Base-by-base conservation (phyloP, 2,113 vertebrate species). In the Festucalex cinctus region DNA sequence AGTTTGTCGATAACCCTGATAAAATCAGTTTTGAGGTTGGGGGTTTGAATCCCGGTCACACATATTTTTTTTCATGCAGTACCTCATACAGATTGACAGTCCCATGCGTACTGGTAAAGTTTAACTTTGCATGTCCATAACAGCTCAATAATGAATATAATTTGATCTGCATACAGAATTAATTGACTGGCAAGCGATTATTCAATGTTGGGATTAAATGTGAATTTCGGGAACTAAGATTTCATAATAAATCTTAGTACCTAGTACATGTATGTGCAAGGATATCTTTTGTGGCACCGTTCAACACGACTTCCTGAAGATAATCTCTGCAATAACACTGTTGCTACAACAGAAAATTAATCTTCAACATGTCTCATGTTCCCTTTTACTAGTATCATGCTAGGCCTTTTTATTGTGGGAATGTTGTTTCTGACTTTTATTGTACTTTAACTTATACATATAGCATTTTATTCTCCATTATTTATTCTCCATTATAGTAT, bases 171-270 rank as follows among this genome's bases (percentile, higher is more conserved):
- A 78, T 75, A 86, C 74, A 70, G 80, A 85, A 77, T 72, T 71
- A 66, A 69, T 82, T 83, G 66, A 67, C 54, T 63, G 79, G 82
- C 83, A 85, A 81, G 79, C 78, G 73, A 77, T 82, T 74, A 85
- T 86, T 85, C 80, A 75, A 63, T 63, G 76, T 67, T 68, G 79
- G 13, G 80, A 86, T 87, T 83, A 83, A 85, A 86, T 73, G 83
- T 83, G 75, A 80, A 86, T 87, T 83, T 88, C 85, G 59, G 79
- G 71, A 78, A 85, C 81, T 44, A 78, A 77, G 76, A 84, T 89
- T 86, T 85, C 77, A 63, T 82, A 85, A 90, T 91, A 90, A 92
- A 93, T 90, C 89, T 13, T 41, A 41, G 39, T 41, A 41, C 39
- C 28, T 32, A 32, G 28, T 32, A 90, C 80, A 86, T 79, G 82